phyloP scores from a whole-genome alignment of 2,113 vertebrate genomes.

The Rhynchomys soricoides region DNA sequence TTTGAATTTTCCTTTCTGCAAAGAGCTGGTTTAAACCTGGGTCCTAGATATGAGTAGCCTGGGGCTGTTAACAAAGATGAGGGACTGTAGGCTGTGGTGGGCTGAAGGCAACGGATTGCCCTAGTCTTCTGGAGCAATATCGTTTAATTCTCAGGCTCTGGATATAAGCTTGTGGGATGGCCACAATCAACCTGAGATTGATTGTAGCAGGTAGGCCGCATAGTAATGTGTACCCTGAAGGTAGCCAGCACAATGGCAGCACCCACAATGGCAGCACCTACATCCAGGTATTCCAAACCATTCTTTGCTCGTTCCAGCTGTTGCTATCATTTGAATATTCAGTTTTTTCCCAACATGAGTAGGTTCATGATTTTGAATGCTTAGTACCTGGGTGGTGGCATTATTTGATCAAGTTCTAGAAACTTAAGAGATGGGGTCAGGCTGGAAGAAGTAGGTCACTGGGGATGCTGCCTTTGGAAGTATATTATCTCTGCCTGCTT shows the following conservation, averaged over 20 bases:
- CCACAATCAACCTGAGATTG: not conserved
- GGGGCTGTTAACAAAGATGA: not conserved
- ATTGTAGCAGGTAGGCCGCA: not conserved
- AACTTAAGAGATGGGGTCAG: not conserved
- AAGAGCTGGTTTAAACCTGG: conserved; percentile 3
- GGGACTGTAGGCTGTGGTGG: not conserved
- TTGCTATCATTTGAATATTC: not conserved
- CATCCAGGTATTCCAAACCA: not conserved
- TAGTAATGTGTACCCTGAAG: not conserved
- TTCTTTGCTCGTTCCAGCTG: not conserved
- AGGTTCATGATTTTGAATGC: not conserved
- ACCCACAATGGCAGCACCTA: fast-evolving
- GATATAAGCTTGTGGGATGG: not conserved
- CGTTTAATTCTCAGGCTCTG: not conserved
- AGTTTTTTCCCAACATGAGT: not conserved
- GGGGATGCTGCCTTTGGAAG: not conserved
- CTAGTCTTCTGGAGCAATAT: not conserved
- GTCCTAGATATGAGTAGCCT: not conserved
- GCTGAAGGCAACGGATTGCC: not conserved
- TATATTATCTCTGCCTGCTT: not conserved
- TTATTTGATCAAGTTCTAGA: not conserved
- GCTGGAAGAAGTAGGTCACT: no score
- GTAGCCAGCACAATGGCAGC: fast-evolving
- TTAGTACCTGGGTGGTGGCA: not conserved
- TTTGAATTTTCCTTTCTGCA: conserved; percentile 16